Evolutionary conservation across 2,888 invertebrate species (phyloP).

Genomic region (Agonopterix heracliana): DNA sequence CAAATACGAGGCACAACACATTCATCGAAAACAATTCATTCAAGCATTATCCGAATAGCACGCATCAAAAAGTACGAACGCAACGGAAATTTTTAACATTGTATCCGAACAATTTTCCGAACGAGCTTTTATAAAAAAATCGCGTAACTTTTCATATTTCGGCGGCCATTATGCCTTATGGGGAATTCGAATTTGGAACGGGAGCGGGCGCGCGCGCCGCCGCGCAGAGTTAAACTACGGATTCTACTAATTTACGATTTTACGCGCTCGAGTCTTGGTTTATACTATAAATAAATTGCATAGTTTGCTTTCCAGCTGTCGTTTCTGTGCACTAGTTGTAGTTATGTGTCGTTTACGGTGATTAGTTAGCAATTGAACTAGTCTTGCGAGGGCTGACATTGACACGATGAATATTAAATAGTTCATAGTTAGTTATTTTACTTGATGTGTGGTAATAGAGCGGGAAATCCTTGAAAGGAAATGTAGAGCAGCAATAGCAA

Average conservation of each 20-base stretch:
- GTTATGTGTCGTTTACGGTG: background rate
- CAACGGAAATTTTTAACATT: background rate
- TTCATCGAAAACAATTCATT: background rate
- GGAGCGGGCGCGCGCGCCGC: constrained; percentile 52
- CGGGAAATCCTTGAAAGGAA: too few relatives aligned
- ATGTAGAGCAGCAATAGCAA: too few relatives aligned
- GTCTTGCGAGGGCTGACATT: background rate
- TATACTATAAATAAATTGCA: constrained; percentile 54
- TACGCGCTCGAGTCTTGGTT: constrained; percentile 39
- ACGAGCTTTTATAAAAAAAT: background rate
- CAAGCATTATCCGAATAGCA: background rate
- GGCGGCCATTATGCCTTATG: constrained; percentile 1
- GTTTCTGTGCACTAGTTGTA: too few relatives aligned
- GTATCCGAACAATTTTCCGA: background rate
- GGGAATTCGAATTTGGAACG: constrained; percentile 11
- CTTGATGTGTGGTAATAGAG: too few relatives aligned
- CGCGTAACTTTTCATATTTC: background rate
- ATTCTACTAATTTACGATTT: constrained; percentile 44
- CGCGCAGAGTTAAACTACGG: constrained; percentile 31
- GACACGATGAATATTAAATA: background rate
- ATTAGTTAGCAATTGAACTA: background rate
- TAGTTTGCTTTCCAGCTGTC: constrained; percentile 4
- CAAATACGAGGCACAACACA: background rate
- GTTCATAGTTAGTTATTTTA: background rate
- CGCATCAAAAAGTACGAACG: background rate